Conservation (phyloP, 1,140 invertebrate genomes). For the Caenorhabditis brenneri region DNA sequence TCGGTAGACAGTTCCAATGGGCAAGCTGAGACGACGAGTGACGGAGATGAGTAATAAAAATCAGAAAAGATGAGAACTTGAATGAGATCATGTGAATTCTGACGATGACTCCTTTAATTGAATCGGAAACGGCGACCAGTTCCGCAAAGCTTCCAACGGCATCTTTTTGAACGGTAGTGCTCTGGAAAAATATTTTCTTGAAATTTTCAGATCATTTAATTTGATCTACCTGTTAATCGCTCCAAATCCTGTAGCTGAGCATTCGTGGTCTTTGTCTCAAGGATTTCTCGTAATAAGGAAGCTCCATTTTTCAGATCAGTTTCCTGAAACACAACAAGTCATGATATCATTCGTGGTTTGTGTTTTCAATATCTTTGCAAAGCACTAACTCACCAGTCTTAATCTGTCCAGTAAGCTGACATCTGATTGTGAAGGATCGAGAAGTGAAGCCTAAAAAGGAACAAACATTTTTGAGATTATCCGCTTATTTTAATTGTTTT, state of each 20-base stretch:
- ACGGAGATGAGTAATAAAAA: not conserved
- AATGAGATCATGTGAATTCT: not conserved
- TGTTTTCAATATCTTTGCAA: not conserved
- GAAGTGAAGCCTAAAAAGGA: not conserved
- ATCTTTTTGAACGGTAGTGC: slow-evolving; percentile 42
- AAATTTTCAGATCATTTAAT: not conserved
- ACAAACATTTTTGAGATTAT: not conserved
- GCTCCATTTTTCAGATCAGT: slow-evolving; percentile 2
- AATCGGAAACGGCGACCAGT: slow-evolving; percentile 49
- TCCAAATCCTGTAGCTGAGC: slow-evolving; percentile 8
- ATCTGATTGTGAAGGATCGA: slow-evolving; percentile 42
- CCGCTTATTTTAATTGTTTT: no score
- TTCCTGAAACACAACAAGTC: not conserved
- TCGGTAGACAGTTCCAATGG: not conserved
- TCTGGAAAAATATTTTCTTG: not conserved
- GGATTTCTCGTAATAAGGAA: slow-evolving; percentile 34
- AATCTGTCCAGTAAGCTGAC: slow-evolving; percentile 26
- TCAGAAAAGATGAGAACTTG: not conserved
- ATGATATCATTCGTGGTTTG: slow-evolving; percentile 16
- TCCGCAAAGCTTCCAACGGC: slow-evolving; percentile 50
- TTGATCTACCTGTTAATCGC: not conserved
- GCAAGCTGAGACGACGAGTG: not conserved
- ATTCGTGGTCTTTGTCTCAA: not conserved
- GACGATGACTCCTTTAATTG: not conserved
- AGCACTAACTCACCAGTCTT: slow-evolving; percentile 3